phyloP scores from a whole-genome alignment of 2,113 vertebrate species.

The Ochotona princeps region DNA sequence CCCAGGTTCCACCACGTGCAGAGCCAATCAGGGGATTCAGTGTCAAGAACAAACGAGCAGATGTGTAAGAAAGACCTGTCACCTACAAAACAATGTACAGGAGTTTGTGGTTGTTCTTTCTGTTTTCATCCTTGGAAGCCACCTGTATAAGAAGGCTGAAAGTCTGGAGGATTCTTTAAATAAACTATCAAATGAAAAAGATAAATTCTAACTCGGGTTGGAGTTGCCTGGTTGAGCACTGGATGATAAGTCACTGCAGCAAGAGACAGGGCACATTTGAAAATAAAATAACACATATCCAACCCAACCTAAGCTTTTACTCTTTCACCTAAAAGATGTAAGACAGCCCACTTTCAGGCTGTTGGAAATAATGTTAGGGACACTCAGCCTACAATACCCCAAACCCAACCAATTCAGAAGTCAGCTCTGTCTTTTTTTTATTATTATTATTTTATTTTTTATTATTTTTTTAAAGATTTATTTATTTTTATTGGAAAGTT shows the following conservation, averaged over 20 bases:
- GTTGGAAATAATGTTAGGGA: conserved; percentile 15
- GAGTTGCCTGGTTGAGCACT: background rate
- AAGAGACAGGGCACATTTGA: background rate
- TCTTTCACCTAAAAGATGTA: background rate
- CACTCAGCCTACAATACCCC: background rate
- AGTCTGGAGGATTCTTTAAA: background rate
- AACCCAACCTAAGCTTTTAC: no score
- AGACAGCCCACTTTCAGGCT: background rate
- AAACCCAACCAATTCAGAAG: background rate
- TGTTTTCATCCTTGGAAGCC: background rate
- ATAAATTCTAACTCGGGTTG: background rate
- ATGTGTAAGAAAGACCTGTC: background rate
- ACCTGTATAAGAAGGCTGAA: background rate
- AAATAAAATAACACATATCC: no score
- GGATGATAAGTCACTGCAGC: background rate
- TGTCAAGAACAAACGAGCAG: background rate
- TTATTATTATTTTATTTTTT: no score
- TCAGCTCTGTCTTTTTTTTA: background rate
- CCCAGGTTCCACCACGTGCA: background rate
- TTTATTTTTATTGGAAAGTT: no score
- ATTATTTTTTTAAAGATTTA: no score
- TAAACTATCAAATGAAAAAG: background rate
- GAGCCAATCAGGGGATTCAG: background rate
- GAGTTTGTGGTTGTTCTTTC: background rate
- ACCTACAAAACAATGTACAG: background rate